Conservation (phyloP, 2,797 vertebrate genomes). For the Mormyrops boulengeri region DNA sequence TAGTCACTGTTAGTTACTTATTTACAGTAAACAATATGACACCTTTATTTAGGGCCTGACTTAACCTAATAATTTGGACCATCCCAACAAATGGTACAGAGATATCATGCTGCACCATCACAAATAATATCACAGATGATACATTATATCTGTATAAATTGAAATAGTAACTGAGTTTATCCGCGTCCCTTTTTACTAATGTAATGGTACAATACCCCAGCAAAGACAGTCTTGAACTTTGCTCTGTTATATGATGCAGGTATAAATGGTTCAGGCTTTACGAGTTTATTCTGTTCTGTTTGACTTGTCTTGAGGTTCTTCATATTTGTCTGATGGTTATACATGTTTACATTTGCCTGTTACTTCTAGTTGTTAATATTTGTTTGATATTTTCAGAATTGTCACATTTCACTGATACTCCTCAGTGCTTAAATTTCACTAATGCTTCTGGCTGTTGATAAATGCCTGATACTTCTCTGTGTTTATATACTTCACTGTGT, state of each 20-base stretch:
- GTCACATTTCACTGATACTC: not conserved
- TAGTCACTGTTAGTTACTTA: not conserved
- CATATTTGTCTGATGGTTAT: not conserved
- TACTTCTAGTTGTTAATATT: not conserved
- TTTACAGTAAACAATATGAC: not conserved
- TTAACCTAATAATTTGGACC: not conserved
- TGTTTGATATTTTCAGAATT: not conserved
- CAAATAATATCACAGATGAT: not conserved
- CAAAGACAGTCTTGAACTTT: not conserved
- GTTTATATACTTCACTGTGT: not conserved
- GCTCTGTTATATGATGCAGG: not conserved
- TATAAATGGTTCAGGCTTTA: not conserved
- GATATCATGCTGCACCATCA: not conserved
- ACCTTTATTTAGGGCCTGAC: not conserved
- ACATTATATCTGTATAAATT: not conserved
- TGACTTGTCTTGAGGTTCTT: not conserved
- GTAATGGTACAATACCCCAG: not conserved
- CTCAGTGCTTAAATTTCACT: not conserved
- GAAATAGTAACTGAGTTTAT: not conserved
- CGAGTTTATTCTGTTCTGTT: not conserved
- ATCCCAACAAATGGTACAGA: not conserved
- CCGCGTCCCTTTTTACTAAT: not conserved
- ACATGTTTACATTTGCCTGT: not conserved
- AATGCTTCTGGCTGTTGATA: not conserved
- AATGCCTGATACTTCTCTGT: not conserved